A percentile compares a stretch with the other conserved stretches of the same genome.
Conservation (phyloP, 2,888 invertebrate genomes). For the Dryocosmus kuriphilus region DNA sequence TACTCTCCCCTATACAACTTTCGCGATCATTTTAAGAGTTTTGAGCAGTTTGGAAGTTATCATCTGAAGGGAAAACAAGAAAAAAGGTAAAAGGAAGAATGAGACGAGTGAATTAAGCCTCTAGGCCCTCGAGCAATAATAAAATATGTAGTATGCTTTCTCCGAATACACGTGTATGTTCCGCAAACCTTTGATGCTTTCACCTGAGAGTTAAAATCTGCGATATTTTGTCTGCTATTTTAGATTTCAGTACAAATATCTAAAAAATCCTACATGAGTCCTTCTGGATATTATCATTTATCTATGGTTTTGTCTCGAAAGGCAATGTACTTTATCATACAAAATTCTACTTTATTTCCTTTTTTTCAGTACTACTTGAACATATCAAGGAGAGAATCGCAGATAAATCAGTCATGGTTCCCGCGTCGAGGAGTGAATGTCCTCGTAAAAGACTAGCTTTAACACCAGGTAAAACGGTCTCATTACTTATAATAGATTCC, state of each 20-base stretch:
- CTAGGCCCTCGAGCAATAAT: not conserved
- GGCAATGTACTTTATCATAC: no score
- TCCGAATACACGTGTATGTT: not conserved
- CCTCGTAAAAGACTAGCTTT: conserved; percentile 21
- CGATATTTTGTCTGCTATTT: not conserved
- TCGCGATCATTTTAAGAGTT: no score
- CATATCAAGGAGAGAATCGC: conserved; percentile 8
- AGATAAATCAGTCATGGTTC: conserved; percentile 35
- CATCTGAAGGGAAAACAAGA: not conserved
- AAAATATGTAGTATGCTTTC: conserved; percentile 14
- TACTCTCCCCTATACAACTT: no score
- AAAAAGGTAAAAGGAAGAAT: not conserved
- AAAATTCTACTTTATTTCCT: no score
- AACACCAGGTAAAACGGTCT: conserved; percentile 1
- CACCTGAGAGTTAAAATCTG: not conserved
- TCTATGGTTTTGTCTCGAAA: no score
- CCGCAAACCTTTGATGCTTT: conserved; percentile 15
- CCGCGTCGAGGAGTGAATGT: conserved; percentile 31
- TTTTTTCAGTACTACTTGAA: conserved; percentile 4
- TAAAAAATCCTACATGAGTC: no score
- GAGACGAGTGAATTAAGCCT: conserved; percentile 6
- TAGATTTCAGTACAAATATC: no score
- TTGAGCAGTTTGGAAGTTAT: no score
- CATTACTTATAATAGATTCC: conserved; percentile 14
- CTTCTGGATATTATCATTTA: no score